Conservation (phyloP, 1,140 invertebrate species). For the Tetragnatha versicolor region DNA sequence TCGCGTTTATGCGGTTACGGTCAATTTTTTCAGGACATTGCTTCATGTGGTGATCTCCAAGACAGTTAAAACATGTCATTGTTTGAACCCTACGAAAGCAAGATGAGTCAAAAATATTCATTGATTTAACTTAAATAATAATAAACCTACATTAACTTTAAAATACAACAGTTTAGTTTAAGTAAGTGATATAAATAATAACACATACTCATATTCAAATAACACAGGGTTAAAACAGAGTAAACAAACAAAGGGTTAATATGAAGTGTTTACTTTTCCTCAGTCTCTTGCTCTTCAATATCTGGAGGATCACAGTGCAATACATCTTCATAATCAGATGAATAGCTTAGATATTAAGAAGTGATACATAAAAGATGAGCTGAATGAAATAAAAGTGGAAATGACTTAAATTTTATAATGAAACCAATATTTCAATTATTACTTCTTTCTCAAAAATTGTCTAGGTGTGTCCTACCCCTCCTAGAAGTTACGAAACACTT, state of each 20-base stretch:
- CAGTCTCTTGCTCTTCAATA: neutral
- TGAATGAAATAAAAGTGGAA: too few species aligned
- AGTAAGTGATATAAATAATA: neutral
- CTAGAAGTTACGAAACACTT: too few species aligned
- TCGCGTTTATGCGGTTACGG: conserved; percentile 8
- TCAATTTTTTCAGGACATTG: conserved; percentile 42
- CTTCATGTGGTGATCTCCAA: conserved; percentile 48
- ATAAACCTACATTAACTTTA: neutral
- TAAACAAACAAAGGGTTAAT: neutral
- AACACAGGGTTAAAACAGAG: neutral
- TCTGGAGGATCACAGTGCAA: conserved; percentile 2
- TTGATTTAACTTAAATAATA: neutral
- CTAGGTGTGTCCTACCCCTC: too few species aligned
- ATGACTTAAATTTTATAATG: too few species aligned
- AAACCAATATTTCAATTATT: too few species aligned
- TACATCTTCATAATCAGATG: conserved; percentile 12
- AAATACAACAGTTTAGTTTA: too few species aligned
- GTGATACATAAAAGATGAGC: neutral
- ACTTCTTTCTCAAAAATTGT: too few species aligned
- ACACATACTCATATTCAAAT: neutral
- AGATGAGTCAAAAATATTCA: neutral
- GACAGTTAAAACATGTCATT: conserved; percentile 53
- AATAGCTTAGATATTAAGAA: conserved; percentile 20
- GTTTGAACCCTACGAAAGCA: conserved; percentile 4
- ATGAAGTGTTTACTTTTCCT: conserved; percentile 2